Percentiles rank a stretch among this genome's conserved stretches.
phyloP scores from a whole-genome alignment of 2,113 vertebrate species.

The Passer domesticus region DNA sequence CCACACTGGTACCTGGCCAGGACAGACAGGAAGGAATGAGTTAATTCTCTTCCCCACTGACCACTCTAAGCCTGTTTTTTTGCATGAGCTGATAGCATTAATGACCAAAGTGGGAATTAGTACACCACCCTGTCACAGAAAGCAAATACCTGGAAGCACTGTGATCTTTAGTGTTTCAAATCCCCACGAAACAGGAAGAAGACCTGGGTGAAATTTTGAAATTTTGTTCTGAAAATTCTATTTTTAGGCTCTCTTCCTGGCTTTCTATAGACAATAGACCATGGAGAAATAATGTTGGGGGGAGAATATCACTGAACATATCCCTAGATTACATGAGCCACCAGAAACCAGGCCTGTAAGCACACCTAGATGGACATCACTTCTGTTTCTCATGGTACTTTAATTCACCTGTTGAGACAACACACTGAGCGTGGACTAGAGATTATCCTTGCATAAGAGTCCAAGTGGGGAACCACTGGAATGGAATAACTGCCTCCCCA shows the following conservation, averaged over 20 bases:
- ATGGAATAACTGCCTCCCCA: neutral
- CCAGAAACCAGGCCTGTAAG: neutral
- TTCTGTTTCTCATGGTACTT: neutral
- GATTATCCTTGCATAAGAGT: neutral
- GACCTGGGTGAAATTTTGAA: neutral
- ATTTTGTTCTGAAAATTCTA: neutral
- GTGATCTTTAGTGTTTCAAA: neutral
- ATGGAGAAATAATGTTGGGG: neutral
- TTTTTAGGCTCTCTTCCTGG: neutral
- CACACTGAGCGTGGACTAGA: neutral
- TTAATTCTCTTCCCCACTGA: neutral
- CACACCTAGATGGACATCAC: neutral
- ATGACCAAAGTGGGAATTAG: neutral
- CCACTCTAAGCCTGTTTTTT: neutral
- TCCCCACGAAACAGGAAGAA: neutral
- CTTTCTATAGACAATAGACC: neutral
- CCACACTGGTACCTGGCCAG: neutral
- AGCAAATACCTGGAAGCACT: neutral
- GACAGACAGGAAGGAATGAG: neutral
- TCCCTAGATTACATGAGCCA: neutral
- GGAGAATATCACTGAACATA: neutral
- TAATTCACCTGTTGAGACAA: neutral
- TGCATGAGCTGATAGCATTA: neutral
- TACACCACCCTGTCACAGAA: neutral
- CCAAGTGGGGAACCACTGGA: neutral